Evolutionary conservation across 2,888 invertebrate genomes (phyloP).

Genomic region (Hypomecis punctinalis): DNA sequence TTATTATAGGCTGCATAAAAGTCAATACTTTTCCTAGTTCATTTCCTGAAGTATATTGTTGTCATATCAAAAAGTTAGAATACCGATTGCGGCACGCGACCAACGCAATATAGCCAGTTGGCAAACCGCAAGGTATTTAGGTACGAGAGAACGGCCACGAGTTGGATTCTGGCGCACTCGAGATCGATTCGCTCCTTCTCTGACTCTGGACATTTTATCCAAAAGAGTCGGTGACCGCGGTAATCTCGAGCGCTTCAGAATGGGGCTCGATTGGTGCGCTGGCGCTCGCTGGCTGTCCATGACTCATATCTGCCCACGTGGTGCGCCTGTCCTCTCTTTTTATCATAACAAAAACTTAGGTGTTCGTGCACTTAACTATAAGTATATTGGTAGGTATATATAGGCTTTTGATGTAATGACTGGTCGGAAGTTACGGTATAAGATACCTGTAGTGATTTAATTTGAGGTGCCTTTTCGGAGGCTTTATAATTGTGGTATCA

Average conservation of each 20-base stretch:
- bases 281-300: constrained; percentile 37
- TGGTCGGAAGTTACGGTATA: constrained; percentile 16
- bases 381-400: constrained; percentile 12
- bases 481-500: background rate
- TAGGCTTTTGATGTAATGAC: constrained; percentile 19
- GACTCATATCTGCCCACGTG: constrained; percentile 65
- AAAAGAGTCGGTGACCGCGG: background rate
- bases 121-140: constrained; percentile 24
- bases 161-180: background rate
- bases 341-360: constrained; percentile 47
- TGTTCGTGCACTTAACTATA: constrained; percentile 34
- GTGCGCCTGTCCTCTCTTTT: constrained; percentile 50
- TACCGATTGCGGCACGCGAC: constrained; percentile 9
- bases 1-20: no score
- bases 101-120: constrained; percentile 13
- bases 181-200: background rate
- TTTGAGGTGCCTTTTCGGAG: background rate
- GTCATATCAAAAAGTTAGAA: constrained; percentile 5
- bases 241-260: constrained; percentile 5
- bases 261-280: constrained; percentile 29
- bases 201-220: background rate
- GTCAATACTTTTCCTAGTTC: no score
- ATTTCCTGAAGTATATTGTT: background rate
- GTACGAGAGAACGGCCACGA: constrained; percentile 9
- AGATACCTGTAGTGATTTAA: background rate